Evolutionary conservation across 1,140 invertebrate species (phyloP).

Genomic region (Drosophila biarmipes): DNA sequence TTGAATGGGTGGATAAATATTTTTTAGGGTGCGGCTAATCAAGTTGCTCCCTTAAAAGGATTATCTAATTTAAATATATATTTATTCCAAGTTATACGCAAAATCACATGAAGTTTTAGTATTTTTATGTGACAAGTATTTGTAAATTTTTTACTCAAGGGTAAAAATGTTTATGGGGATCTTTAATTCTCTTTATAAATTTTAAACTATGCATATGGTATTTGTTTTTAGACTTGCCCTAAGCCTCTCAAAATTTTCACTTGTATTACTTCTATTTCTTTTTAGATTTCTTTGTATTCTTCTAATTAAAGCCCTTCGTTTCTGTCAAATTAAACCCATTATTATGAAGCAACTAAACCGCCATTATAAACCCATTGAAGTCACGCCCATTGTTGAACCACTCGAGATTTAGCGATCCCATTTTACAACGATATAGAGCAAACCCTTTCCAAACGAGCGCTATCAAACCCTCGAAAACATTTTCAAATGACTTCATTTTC

Average conservation of each 20-base stretch:
- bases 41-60: slow-evolving; percentile 1
- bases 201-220: too few species aligned
- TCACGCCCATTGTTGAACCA: slow-evolving; percentile 41
- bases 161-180: too few species aligned
- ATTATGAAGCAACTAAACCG: slow-evolving; percentile 13
- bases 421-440: slow-evolving; percentile 33
- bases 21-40: slow-evolving; percentile 18
- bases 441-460: slow-evolving; percentile 21
- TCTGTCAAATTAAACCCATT: slow-evolving; percentile 51
- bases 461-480: slow-evolving; percentile 50
- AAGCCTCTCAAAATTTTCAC: too few species aligned
- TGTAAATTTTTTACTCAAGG: too few species aligned
- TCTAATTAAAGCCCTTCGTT: slow-evolving; percentile 11
- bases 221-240: too few species aligned
- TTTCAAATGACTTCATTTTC: slow-evolving; percentile 77
- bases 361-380: slow-evolving; percentile 31
- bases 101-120: too few species aligned
- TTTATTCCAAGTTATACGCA: neutral
- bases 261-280: too few species aligned
- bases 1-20: slow-evolving; percentile 18
- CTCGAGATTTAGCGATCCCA: slow-evolving; percentile 36
- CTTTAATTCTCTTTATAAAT: too few species aligned
- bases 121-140: too few species aligned
- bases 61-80: neutral
- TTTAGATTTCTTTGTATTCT: neutral